Base-by-base conservation (phyloP, 1,140 invertebrate species). In the Hesperophylax magnus region DNA sequence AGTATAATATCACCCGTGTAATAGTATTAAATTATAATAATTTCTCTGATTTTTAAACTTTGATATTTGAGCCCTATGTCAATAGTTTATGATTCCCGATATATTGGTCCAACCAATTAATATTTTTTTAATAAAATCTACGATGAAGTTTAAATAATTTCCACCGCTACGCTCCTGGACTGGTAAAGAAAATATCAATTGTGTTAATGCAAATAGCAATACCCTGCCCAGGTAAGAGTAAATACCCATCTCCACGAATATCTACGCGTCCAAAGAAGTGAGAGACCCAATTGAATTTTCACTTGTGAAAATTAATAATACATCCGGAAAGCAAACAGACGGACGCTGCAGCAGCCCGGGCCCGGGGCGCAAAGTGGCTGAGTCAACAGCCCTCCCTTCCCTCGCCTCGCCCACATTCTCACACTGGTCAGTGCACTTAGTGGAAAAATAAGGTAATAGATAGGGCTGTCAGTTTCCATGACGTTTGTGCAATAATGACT, bases 301-400 rank as follows among this genome's bases (percentile, higher is more conserved):
- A 79, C 71, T 60, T 77, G 77, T 79, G 82, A 81, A 84, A 84
- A 84, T 84, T 84, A 84, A 84, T 84, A 84, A 81, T 81, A 84
- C 80, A 81, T 79, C 71, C 58, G 18, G 71, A 84, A 81, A 22
- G 80, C 80, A 84, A 84, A 84, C 79, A 84, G 22, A 77, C 77
- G 80, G 31, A 61, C 77, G 27, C 69, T 54, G 54, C 56, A 47
- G 39, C 3, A 27, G 27, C 27, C 27, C 9, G 34, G 34, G 39
- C 76, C 79, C 47, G 27, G 63, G 58, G 72, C 53, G 67, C 24
- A 81, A 84, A 84, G 82, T 84, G 82, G 79, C 79, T 81, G 71
- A 52, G 72, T 84, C 77, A 81, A 84, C 79, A 84, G 22, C 79
- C 69, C 58, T 27, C 58, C 75, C 76, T 72, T 53, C 61, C 39